Evolutionary conservation across 1,140 invertebrate species (phyloP).

Genomic region (Ericerus pela): DNA sequence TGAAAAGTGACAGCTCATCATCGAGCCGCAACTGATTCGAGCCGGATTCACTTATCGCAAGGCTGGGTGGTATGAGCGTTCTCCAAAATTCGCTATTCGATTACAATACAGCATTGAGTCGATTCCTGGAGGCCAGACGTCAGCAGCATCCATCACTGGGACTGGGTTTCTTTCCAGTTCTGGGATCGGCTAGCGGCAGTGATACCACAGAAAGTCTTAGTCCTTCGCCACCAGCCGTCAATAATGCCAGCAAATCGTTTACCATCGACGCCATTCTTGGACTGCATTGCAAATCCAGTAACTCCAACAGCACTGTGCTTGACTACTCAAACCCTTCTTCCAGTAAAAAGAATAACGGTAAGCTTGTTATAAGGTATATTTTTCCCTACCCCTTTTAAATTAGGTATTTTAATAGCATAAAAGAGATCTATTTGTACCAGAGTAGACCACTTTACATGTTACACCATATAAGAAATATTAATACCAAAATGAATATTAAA

Average conservation of each 20-base stretch:
- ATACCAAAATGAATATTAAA: too few relatives aligned
- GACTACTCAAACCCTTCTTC: not conserved
- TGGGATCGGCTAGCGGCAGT: conserved; percentile 15
- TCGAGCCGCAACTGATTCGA: too few relatives aligned
- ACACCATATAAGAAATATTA: too few relatives aligned
- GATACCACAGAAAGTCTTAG: conserved; percentile 15
- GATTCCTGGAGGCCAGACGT: conserved; percentile 14
- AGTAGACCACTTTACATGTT: too few relatives aligned
- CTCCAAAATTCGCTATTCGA: conserved; percentile 17
- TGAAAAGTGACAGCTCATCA: too few relatives aligned
- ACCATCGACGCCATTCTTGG: conserved; percentile 70
- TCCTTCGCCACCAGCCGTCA: conserved; percentile 17
- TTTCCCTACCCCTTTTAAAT: too few relatives aligned
- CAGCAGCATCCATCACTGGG: not conserved
- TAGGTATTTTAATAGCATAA: too few relatives aligned
- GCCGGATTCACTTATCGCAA: too few relatives aligned
- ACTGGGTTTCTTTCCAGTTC: conserved; percentile 2
- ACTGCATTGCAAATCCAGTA: conserved; percentile 27
- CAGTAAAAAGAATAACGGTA: not conserved
- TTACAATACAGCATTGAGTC: conserved; percentile 16
- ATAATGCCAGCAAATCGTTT: conserved; percentile 41
- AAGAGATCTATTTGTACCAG: too few relatives aligned
- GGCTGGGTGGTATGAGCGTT: conserved; percentile 16
- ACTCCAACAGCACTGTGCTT: not conserved
- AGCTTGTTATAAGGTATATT: too few relatives aligned